These are phyloP conservation scores for Paralichthys olivaceus DNA, from an alignment of 2,113 vertebrate genomes.

Conservation along the genomic window DNA sequence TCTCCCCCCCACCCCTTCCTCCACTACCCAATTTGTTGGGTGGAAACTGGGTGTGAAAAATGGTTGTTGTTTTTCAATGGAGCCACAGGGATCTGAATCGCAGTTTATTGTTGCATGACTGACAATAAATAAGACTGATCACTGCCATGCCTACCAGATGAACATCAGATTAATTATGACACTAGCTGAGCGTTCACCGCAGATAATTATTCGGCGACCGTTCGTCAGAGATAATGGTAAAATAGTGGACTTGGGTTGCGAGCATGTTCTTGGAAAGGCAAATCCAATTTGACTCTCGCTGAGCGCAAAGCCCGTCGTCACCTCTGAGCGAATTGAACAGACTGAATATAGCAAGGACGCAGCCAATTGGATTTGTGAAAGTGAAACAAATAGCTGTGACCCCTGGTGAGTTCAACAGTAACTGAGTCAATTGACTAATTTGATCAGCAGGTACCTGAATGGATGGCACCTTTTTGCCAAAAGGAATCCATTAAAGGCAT, in stretches of 20 bases:
- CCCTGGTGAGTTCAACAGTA: slow-evolving; percentile 48
- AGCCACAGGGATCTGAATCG: slow-evolving; percentile 42
- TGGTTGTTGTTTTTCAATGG: slow-evolving; percentile 44
- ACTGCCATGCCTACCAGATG: slow-evolving; percentile 5
- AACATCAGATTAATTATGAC: slow-evolving; percentile 43
- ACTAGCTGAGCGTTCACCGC: slow-evolving; percentile 12
- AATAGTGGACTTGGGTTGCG: background rate
- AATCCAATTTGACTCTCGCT: slow-evolving; percentile 14
- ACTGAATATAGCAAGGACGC: slow-evolving; percentile 48
- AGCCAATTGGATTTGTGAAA: slow-evolving; percentile 63
- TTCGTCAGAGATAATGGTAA: slow-evolving; percentile 23
- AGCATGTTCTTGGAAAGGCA: slow-evolving; percentile 13
- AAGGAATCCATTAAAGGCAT: slow-evolving; percentile 48
- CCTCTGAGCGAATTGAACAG: slow-evolving; percentile 27
- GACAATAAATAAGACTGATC: slow-evolving; percentile 55
- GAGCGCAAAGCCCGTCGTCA: background rate
- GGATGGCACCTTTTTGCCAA: slow-evolving; percentile 46
- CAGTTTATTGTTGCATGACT: slow-evolving; percentile 51
- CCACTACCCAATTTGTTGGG: slow-evolving; percentile 58
- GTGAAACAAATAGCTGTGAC: slow-evolving; percentile 67
- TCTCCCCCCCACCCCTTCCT: background rate
- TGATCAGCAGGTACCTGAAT: slow-evolving; percentile 57
- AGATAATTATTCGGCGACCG: slow-evolving; percentile 18
- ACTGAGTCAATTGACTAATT: slow-evolving; percentile 51
- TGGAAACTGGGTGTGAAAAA: slow-evolving; percentile 67